Evolutionary conservation across 1,140 invertebrate genomes (phyloP), one percentile per base, ranked within the genome.

Genomic region (Drosophila kepulauana): DNA sequence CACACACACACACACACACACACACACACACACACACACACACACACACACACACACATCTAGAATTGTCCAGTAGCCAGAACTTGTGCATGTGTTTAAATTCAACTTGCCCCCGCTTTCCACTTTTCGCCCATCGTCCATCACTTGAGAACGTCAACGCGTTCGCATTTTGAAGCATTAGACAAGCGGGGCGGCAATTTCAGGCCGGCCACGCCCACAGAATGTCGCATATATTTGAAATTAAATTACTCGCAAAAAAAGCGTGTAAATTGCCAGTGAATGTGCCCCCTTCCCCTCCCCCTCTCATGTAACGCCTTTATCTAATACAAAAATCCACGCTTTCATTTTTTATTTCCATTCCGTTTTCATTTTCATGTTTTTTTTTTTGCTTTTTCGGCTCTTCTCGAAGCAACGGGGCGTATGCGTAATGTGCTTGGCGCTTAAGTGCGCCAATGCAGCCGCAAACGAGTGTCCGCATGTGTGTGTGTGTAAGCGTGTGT

Each of bases 181-280:
- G 65, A 54, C 59, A 70, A 28, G 15, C n/a, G 46, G 28, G 61
- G 46, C 25, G 54, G 62, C 52, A 28, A 65, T 51, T 20, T 45
- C 8, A 7, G 49, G 65, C 52, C 43, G 75, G 69, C 69, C 82
- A 76, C 82, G 65, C 75, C 78, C 77, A 73, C 84, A 80, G 3
- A 81, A 79, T 81, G 84, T 43, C 49, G 78, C 75, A 89, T 87
- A 25, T 25, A 85, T 88, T 88, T 88, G 81, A 87, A 88, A 89
- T 85, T 89, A 88, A 88, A 88, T 88, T 88, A 89, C 85, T 89
- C 78, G 80, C 66, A 49, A 85, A 88, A 82, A 89, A 88, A 88
- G 85, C 85, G 88, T 88, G 85, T 88, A 85, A 88, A 89, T 88
- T 89, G 85, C 85, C 81, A 88, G 77, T 88, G 81, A 89, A 89